Evolutionary conservation across 2,797 vertebrate genomes (phyloP), one percentile per base, ranked within the genome.

Genomic region (Aphelocoma californica): DNA sequence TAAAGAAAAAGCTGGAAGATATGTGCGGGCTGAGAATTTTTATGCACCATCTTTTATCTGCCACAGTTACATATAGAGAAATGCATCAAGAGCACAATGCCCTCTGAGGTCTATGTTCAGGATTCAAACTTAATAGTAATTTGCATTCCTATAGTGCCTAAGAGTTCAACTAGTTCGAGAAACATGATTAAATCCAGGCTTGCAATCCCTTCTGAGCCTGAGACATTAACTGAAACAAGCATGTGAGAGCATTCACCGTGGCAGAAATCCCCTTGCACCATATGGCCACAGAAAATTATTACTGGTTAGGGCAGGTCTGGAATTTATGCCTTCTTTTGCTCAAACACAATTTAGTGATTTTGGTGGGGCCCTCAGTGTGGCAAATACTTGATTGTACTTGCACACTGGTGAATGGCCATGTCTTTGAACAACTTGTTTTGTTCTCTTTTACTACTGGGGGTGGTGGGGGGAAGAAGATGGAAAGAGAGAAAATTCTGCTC

Each of bases 81-180:
- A 81, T 57, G 18, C 32, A 60, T 6, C 7, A 81, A 74, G 28
- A 91, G 12, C 44, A 69, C 45, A 26, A 17, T 82, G 20, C 14
- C 69, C 47, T 78, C 69, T 65, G 48, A 91, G 75, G 20, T 91
- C 74, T 71, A 14, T n/a, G 38, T 36, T 47, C 32, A 14, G 56
- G 38, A 82, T 66, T 93, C 70, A 90, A 90, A 83, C 32, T 74
- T 77, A 74, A 71, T 12, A 77, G 42, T 29, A 56, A 88, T 96
- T 94, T 92, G 29, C 66, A 81, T 91, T 94, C 28, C 47, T 62
- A 18, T 56, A 78, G 28, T 21, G 65, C 29, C 38, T 81, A 65
- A 92, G 54, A 47, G 81, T 93, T 88, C 80, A 86, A 48, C 58
- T 44, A 50, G 40, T 91, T 96, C 93, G 91, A 87, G 84, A 87